Conservation (phyloP, 2,888 invertebrate species). For the Ennomos quercinarius region DNA sequence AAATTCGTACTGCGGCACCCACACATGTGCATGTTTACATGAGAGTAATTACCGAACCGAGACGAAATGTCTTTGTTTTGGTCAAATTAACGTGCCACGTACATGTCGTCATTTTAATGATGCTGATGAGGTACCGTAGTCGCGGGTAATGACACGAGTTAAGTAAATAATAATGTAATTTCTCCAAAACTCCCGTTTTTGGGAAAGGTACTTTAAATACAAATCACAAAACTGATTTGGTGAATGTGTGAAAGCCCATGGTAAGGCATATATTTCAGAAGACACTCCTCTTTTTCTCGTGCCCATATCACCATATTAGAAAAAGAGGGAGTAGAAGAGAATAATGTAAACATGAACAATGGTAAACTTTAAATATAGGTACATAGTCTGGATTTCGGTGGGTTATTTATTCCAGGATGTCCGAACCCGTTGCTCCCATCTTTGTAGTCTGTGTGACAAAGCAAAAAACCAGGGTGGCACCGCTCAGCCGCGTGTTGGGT, state of each 20-base stretch:
- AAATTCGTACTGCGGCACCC: slow-evolving; percentile 58
- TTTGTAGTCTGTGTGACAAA: slow-evolving; percentile 34
- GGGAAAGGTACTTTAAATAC: slow-evolving; percentile 13
- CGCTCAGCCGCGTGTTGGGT: slow-evolving; percentile 48
- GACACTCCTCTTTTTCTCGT: too few species aligned
- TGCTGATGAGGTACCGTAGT: slow-evolving; percentile 33
- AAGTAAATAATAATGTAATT: slow-evolving; percentile 29
- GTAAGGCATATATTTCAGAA: too few species aligned
- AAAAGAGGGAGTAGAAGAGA: too few species aligned
- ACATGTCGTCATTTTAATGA: slow-evolving; percentile 45
- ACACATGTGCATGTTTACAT: slow-evolving; percentile 43
- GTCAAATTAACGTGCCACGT: slow-evolving; percentile 45
- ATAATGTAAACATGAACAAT: too few species aligned
- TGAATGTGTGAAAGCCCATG: too few species aligned
- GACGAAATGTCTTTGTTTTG: slow-evolving; percentile 58
- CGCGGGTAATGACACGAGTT: slow-evolving; percentile 37
- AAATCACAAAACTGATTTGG: too few species aligned
- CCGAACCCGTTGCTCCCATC: slow-evolving; percentile 12
- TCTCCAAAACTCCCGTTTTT: slow-evolving; percentile 4
- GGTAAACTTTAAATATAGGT: slow-evolving; percentile 7
- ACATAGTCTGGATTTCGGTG: slow-evolving; percentile 8
- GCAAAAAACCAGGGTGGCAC: slow-evolving; percentile 44
- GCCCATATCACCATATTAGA: too few species aligned
- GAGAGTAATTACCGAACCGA: slow-evolving; percentile 55
- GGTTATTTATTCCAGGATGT: slow-evolving; percentile 8